Percentiles rank a stretch among this genome's conserved stretches.
These are phyloP conservation scores for Potorous gilbertii DNA, from an alignment of 2,797 vertebrate genomes.

Conservation along the genomic window DNA sequence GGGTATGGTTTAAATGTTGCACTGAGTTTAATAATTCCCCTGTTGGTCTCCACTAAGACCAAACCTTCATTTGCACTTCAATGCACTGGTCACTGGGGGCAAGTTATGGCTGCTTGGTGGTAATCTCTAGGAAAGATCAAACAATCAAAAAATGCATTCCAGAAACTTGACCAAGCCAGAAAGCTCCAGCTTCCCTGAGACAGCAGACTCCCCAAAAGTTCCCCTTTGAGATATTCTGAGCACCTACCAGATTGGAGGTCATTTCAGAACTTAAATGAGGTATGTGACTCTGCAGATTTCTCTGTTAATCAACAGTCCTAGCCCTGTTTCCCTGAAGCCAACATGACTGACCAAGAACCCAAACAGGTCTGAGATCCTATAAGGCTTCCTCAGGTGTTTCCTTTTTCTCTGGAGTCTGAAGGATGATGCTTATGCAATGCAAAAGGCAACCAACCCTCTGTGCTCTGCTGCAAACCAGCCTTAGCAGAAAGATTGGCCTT, in stretches of 20 bases:
- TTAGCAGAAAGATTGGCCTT: neutral
- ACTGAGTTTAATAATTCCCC: neutral
- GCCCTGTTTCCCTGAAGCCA: neutral
- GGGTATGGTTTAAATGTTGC: neutral
- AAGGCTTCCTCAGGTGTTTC: slow-evolving; percentile 6
- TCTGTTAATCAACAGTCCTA: neutral
- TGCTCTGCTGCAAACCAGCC: neutral
- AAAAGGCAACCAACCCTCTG: neutral
- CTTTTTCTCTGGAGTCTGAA: neutral
- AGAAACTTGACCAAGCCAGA: neutral
- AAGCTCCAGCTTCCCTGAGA: neutral
- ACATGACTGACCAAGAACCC: neutral
- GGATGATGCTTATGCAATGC: neutral
- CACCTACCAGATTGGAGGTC: neutral
- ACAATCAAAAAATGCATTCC: neutral
- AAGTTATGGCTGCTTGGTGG: neutral
- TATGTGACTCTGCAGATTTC: neutral
- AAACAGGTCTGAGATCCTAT: neutral
- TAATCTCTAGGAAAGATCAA: slow-evolving; percentile 1
- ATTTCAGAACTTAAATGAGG: neutral
- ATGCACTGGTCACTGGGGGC: neutral
- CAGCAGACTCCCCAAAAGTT: neutral
- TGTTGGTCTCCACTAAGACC: neutral
- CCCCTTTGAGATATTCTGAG: neutral
- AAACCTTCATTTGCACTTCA: neutral